Base-by-base conservation (phyloP, 2,888 invertebrate genomes). In the Amiota communis region DNA sequence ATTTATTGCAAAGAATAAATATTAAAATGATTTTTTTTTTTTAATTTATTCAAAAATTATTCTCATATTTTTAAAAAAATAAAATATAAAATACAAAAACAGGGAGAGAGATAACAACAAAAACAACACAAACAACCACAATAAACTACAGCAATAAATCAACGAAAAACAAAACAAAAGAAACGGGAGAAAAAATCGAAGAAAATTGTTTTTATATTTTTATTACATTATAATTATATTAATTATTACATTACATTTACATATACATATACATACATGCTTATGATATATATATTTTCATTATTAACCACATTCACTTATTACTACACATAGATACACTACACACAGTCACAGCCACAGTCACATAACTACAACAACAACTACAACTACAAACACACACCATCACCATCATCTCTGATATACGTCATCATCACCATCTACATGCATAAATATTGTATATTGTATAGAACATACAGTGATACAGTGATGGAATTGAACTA, bases 1-100 rank as follows among this genome's bases (percentile, higher is more conserved):
- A 67, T 78, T 74, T 71, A 59, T 72, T 64, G 36, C 36, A 36
- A 36, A 2, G 36, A 36, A 67, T 72, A 64, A 36, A 47, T n/a
- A n/a, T n/a, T n/a, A n/a, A n/a, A n/a, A n/a, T n/a, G n/a, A 71
- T 23, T 23, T 23, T 23, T 23, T 23, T n/a, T n/a, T n/a, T n/a
- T n/a, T n/a, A n/a, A 23, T 23, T 23, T 23, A 67, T 56, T 70
- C 10, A 47, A 48, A 48, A 47, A 48, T 47, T 65, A 23, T 23
- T 23, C 23, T 23, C 23, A 23, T 23, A 23, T 23, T 23, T n/a
- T 15, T 15, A 10, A 65, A 6, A 15, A 48, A 47, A 49, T 49
- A 17, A 23, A 23, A 23, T 23, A 23, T 23, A 23, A 23, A 64
- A 46, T 23, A 46, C 13, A 13, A 64, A 46, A 15, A 59, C 64